These are phyloP conservation scores for Limnodromus scolopaceus DNA, from an alignment of 2,797 vertebrate species.

Conservation along the genomic window DNA sequence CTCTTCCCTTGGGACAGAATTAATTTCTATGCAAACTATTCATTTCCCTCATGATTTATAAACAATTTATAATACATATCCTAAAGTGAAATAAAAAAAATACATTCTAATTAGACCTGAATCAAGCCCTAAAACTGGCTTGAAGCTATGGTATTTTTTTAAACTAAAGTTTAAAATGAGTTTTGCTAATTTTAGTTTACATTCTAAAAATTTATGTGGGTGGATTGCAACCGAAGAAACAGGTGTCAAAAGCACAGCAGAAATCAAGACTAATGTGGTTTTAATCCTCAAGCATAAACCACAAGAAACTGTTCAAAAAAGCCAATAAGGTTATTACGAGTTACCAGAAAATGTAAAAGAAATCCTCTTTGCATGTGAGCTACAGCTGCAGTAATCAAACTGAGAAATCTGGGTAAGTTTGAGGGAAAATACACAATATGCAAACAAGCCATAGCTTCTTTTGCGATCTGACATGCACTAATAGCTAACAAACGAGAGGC, in stretches of 20 bases:
- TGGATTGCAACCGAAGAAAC: neutral
- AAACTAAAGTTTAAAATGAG: neutral
- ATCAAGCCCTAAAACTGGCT: neutral
- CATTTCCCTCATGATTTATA: neutral
- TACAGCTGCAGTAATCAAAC: neutral
- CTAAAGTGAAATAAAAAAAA: neutral
- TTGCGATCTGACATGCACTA: slow-evolving; percentile 7
- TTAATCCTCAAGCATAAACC: neutral
- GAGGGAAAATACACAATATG: neutral
- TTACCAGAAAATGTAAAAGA: neutral
- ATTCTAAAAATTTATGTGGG: neutral
- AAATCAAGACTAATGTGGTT: neutral
- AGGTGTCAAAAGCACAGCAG: neutral
- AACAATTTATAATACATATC: neutral
- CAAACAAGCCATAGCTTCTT: slow-evolving; percentile 14
- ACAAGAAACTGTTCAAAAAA: neutral
- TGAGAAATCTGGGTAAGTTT: neutral
- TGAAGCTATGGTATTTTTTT: neutral
- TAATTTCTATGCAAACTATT: neutral
- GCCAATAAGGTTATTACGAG: neutral
- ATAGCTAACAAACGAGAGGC: slow-evolving; percentile 40
- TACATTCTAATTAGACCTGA: neutral
- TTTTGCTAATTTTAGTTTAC: neutral
- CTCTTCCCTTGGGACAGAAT: neutral
- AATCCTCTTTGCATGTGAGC: neutral